Conservation (phyloP, 2,888 invertebrate genomes). For the Drosophila multiciliata region DNA sequence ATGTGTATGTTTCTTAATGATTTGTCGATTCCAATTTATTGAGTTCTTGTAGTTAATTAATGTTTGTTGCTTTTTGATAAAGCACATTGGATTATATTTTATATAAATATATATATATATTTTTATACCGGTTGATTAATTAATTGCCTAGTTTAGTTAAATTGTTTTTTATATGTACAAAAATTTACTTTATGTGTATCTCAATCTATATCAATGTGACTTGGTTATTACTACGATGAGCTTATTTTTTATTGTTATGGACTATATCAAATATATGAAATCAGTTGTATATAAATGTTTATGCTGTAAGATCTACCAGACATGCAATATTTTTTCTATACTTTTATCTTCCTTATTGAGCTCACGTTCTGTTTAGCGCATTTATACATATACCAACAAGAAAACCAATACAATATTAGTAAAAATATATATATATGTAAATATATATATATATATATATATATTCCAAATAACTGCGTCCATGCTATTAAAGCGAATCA, state of each 20-base stretch:
- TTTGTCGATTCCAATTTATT: slow-evolving; percentile 45
- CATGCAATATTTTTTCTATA: slow-evolving; percentile 60
- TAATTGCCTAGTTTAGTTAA: slow-evolving; percentile 73
- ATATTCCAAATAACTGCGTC: slow-evolving; percentile 61
- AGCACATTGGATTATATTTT: slow-evolving; percentile 43
- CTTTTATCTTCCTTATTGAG: slow-evolving; percentile 44
- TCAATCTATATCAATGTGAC: slow-evolving; percentile 57
- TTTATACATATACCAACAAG: slow-evolving; percentile 54
- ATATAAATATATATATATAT: slow-evolving; percentile 46
- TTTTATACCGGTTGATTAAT: slow-evolving; percentile 67
- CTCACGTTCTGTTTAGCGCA: slow-evolving; percentile 71
- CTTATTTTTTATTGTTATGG: slow-evolving; percentile 72
- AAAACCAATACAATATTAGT: slow-evolving; percentile 61
- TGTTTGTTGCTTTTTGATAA: slow-evolving; percentile 59
- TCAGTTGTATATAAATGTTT: slow-evolving; percentile 68
- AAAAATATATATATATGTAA: slow-evolving; percentile 21
- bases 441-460: not conserved
- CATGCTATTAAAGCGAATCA: slow-evolving; percentile 20
- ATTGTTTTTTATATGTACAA: slow-evolving; percentile 71
- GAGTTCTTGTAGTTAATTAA: slow-evolving; percentile 63
- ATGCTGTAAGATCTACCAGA: slow-evolving; percentile 53
- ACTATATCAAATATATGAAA: slow-evolving; percentile 65
- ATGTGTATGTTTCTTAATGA: slow-evolving; percentile 46
- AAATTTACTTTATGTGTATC: slow-evolving; percentile 54
- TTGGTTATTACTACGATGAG: slow-evolving; percentile 59